Base-by-base conservation (phyloP, 1,140 invertebrate genomes). In the Drosophila subpulchrella region DNA sequence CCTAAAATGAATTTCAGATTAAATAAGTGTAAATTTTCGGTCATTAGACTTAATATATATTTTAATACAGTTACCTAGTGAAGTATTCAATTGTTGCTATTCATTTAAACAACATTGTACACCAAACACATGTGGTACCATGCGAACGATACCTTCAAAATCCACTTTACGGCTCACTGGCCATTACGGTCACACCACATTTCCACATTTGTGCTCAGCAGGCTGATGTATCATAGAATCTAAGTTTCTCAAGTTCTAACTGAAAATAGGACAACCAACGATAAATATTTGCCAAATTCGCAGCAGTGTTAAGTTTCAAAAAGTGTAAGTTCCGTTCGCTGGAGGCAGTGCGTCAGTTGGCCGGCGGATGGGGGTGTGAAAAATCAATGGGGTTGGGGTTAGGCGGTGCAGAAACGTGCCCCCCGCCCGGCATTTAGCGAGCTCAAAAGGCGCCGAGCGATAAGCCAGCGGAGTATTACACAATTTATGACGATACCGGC, bases 271-370 rank as follows among this genome's bases (percentile, higher is more conserved):
- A 54, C 53, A 59, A 81, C 46, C 47, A 47, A 66, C 56, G 58
- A 51, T 73, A 66, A 46, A 55, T 70, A 76, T 65, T 83, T 83
- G 79, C 83, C 78, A 86, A 86, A 86, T 86, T 88, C 62, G 73
- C 70, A 73, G 62, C 75, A 70, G 83, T 86, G 60, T 83, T 73
- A 76, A 89, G 62, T 78, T 75, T 38, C 32, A 39, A 53, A 50
- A 75, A 67, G 66, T 59, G 83, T 85, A 60, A 86, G 81, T 84
- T 15, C 8, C n/a, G 12, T 6, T 10, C 12, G 10, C 8, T 5
- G n/a, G 11, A 20, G 11, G 13, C n/a, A 11, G 12, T 53, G 17
- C 24, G 39, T 36, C 5, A 30, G 20, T 12, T 12, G n/a, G 20
- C 20, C 12, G 51, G 13, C 8, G 0, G 24, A 6, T 34, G 70